phyloP scores from a whole-genome alignment of 2,888 invertebrate genomes.

The Nysson spinosus region DNA sequence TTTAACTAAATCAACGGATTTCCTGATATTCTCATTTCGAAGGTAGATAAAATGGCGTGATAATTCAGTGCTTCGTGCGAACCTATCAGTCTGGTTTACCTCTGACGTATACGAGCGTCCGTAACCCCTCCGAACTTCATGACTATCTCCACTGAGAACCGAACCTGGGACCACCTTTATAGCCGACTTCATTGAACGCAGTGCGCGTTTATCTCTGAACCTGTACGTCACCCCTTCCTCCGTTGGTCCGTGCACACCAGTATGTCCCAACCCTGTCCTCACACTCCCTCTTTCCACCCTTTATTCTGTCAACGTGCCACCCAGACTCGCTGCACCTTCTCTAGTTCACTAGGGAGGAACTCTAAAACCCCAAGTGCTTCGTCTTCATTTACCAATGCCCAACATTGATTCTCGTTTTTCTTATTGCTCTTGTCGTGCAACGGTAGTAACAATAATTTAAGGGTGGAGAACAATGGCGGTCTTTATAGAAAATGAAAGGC shows the following conservation, averaged over 20 bases:
- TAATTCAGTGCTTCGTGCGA: constrained; percentile 21
- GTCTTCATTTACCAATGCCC: constrained; percentile 57
- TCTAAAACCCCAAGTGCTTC: constrained; percentile 43
- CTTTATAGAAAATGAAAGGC: constrained; percentile 36
- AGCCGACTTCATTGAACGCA: constrained; percentile 69
- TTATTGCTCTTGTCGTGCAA: constrained; percentile 34
- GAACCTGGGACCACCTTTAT: constrained; percentile 63
- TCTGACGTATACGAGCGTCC: constrained; percentile 49
- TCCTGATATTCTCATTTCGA: too few relatives aligned
- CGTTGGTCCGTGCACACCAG: constrained; percentile 29
- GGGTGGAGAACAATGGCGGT: constrained; percentile 6
- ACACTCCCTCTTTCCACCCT: constrained; percentile 27
- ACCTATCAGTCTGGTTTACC: constrained; percentile 62
- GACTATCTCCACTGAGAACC: constrained; percentile 41
- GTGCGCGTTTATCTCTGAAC: constrained; percentile 67
- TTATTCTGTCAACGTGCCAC: constrained; percentile 41
- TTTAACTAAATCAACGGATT: too few relatives aligned
- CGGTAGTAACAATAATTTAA: constrained; percentile 37
- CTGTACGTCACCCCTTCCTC: constrained; percentile 65
- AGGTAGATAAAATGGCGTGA: too few relatives aligned
- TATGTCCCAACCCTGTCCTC: constrained; percentile 48
- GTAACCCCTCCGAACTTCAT: constrained; percentile 39
- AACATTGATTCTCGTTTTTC: constrained; percentile 52
- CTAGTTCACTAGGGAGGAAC: constrained; percentile 37
- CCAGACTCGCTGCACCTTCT: constrained; percentile 45